A percentile compares a stretch with the other conserved stretches of the same genome.
Conservation (phyloP, 1,140 invertebrate genomes). For the Hylaeus anthracinus region DNA sequence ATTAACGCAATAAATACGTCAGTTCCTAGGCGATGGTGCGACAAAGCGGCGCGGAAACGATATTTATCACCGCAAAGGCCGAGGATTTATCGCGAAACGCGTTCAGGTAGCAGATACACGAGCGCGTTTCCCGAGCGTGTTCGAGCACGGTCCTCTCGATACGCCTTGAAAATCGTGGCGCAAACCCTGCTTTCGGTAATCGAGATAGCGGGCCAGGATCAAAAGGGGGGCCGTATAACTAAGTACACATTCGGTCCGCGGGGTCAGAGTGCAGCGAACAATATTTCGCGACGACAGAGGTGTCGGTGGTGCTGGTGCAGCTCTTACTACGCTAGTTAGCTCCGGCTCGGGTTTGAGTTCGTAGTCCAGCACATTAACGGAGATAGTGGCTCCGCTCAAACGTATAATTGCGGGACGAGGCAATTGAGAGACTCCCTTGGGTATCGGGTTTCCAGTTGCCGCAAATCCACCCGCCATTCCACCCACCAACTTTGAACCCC, state of each 20-base stretch:
- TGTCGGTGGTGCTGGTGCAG: constrained; percentile 45
- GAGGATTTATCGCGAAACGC: constrained; percentile 28
- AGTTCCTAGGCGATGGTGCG: background rate
- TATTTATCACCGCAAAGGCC: constrained; percentile 1
- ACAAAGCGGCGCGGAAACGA: background rate
- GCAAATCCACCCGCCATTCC: constrained; percentile 61
- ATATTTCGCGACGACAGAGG: constrained; percentile 67
- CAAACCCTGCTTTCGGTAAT: constrained; percentile 40
- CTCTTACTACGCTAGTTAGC: constrained; percentile 57
- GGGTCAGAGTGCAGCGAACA: constrained; percentile 62
- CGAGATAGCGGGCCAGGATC: constrained; percentile 59
- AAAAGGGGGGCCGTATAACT: constrained; percentile 54
- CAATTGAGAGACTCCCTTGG: constrained; percentile 76
- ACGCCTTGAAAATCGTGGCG: constrained; percentile 52
- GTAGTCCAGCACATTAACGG: constrained; percentile 76
- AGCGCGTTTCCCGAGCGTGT: background rate
- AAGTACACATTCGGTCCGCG: constrained; percentile 59
- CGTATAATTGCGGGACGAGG: constrained; percentile 79
- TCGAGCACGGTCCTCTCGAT: constrained; percentile 15
- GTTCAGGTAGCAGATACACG: background rate
- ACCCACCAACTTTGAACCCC: constrained; percentile 63
- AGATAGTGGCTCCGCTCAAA: constrained; percentile 78
- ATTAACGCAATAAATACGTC: background rate
- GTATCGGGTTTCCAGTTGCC: constrained; percentile 67
- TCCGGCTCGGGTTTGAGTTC: constrained; percentile 63